Base-by-base conservation (phyloP, 2,888 invertebrate species). In the Meloe dianella region DNA sequence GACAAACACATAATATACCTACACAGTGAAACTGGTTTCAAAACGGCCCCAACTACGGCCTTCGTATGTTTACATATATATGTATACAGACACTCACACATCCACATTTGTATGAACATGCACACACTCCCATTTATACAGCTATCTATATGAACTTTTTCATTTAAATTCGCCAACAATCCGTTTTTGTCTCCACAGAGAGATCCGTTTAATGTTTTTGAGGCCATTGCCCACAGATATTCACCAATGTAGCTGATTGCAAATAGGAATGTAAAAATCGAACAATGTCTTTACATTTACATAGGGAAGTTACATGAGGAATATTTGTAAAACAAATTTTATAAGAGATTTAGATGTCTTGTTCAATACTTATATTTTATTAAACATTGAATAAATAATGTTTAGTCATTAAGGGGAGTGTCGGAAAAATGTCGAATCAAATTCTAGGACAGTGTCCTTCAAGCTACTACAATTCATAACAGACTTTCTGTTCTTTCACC, bases 101-200 rank as follows among this genome's bases (percentile, higher is more conserved):
- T 20, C 7, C 17, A 47, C 20, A 47, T 20, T 20, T 17, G n/a
- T 10, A 54, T 54, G 14, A 24, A 24, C 24, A 24, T 69, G 69
- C 69, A 72, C 72, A 72, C 72, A 71, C 72, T 71, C 69, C 41
- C 66, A 63, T 64, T 59, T 64, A 70, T 71, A 63, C 63, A 59
- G 54, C 57, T 41, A 64, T 68, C 70, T 67, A 71, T 71, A 65
- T 72, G 27, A 54, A 67, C 61, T 64, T 61, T 67, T 76, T 75
- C 75, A 77, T 77, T 77, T 77, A 75, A 73, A 77, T 77, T 77
- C 73, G 73, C 73, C 59, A 76, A 75, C 76, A 76, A 75, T 76
- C 72, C 74, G 76, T 76, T 77, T 76, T 76, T 77, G 75, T 77
- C 76, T 77, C 75, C 74, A 71, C 30, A 54, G 4, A 51, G 10